A percentile compares a stretch with the other conserved stretches of the same genome.
phyloP scores from a whole-genome alignment of 2,113 vertebrate genomes.

The Ciconia stormi region DNA sequence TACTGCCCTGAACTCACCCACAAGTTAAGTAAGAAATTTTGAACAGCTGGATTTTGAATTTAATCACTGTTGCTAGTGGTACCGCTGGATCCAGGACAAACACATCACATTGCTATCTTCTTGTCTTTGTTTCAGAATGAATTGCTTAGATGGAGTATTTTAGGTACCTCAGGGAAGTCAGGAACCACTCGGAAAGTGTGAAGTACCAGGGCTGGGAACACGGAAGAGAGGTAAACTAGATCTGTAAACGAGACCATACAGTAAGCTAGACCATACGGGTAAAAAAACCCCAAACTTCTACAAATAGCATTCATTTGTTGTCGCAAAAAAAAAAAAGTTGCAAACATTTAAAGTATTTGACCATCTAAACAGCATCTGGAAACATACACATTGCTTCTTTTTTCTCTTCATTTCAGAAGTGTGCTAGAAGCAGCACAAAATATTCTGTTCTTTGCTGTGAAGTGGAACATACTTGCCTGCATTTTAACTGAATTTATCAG shows the following conservation, averaged over 20 bases:
- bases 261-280: neutral
- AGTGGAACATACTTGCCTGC: neutral
- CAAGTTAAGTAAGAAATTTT: neutral
- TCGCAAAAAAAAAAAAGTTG: neutral
- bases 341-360: neutral
- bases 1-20: neutral
- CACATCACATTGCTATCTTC: neutral
- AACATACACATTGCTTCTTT: neutral
- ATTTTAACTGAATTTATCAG: constrained; percentile 31
- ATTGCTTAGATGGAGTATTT: neutral
- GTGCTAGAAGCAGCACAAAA: neutral
- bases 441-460: neutral
- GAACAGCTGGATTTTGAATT: neutral
- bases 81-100: neutral
- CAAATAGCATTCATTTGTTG: neutral
- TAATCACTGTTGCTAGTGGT: neutral
- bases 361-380: neutral
- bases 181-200: neutral
- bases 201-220: neutral
- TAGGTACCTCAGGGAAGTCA: neutral
- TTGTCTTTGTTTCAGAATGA: neutral
- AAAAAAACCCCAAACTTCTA: neutral
- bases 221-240: neutral
- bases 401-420: neutral
- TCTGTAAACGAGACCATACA: neutral